Conservation (phyloP, 2,888 invertebrate genomes). For the Tridacna crocea region DNA sequence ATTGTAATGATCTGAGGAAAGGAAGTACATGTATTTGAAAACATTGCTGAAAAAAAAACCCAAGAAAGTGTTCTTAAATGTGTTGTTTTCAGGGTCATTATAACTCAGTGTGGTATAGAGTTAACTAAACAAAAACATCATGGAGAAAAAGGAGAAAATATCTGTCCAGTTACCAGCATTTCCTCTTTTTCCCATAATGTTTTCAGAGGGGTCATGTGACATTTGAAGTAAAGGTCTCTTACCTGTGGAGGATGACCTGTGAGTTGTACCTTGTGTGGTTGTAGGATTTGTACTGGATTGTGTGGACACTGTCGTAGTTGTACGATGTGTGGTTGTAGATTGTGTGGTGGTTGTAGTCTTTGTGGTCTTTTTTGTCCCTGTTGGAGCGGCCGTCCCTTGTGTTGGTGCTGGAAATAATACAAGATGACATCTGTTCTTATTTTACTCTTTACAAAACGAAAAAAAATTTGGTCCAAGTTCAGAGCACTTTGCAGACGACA, state of each 20-base stretch:
- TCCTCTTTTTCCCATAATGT: no score
- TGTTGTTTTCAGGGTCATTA: neutral
- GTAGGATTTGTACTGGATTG: slow-evolving; percentile 6
- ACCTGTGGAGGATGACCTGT: slow-evolving; percentile 1
- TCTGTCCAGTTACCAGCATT: no score
- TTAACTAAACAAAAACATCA: no score
- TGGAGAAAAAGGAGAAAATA: no score
- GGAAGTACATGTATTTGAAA: neutral
- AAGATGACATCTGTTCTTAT: neutral
- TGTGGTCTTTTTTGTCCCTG: neutral
- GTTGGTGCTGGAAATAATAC: slow-evolving; percentile 7
- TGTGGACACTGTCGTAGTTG: slow-evolving; percentile 14
- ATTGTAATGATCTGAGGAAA: neutral
- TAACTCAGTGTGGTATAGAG: no score
- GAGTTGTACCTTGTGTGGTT: neutral
- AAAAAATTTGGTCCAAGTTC: no score
- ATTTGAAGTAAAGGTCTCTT: neutral
- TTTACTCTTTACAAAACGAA: no score
- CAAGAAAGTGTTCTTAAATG: neutral
- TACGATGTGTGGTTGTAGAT: neutral
- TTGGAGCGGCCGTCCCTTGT: neutral
- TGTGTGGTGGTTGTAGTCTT: neutral
- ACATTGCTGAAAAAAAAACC: neutral
- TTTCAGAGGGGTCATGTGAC: no score
- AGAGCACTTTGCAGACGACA: no score